Percentiles rank a stretch among this genome's conserved stretches.
These are phyloP conservation scores for Cirrhinus molitorella DNA, from an alignment of 2,797 vertebrate species.

Conservation along the genomic window DNA sequence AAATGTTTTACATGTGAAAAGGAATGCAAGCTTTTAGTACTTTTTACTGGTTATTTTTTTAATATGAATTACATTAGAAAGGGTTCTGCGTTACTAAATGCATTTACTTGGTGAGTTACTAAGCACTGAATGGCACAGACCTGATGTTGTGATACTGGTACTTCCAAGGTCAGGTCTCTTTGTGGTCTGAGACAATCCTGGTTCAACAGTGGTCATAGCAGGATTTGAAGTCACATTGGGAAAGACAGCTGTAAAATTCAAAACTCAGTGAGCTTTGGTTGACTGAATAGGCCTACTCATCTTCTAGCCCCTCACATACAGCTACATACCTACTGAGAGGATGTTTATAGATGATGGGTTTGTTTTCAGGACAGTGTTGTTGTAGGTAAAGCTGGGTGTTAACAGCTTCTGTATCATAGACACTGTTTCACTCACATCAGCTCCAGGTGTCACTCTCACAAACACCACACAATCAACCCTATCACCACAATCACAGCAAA, in stretches of 20 bases:
- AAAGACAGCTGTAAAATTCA: slow-evolving; percentile 2
- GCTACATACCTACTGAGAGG: slow-evolving; percentile 67
- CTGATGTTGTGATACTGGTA: slow-evolving; percentile 31
- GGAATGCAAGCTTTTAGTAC: neutral
- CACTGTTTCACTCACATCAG: slow-evolving; percentile 67
- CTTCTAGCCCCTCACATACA: neutral
- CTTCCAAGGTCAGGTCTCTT: neutral
- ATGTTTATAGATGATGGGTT: slow-evolving; percentile 67
- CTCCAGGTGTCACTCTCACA: slow-evolving; percentile 66
- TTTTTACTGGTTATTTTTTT: too few species aligned
- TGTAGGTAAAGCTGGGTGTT: slow-evolving; percentile 48
- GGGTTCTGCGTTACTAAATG: neutral
- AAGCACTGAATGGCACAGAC: slow-evolving; percentile 5
- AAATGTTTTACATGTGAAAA: neutral
- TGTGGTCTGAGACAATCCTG: neutral
- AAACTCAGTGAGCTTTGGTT: slow-evolving; percentile 7
- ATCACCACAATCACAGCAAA: neutral
- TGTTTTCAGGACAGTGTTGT: slow-evolving; percentile 56
- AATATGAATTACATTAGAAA: neutral
- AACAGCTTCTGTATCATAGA: slow-evolving; percentile 59
- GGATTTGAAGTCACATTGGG: slow-evolving; percentile 24
- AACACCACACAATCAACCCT: slow-evolving; percentile 70
- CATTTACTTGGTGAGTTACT: neutral
- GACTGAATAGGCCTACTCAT: neutral
- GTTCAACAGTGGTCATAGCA: slow-evolving; percentile 11